Percentiles rank a stretch among this genome's conserved stretches.
Evolutionary conservation across 2,113 vertebrate species (phyloP).

Genomic region (Muscicapa adusta): DNA sequence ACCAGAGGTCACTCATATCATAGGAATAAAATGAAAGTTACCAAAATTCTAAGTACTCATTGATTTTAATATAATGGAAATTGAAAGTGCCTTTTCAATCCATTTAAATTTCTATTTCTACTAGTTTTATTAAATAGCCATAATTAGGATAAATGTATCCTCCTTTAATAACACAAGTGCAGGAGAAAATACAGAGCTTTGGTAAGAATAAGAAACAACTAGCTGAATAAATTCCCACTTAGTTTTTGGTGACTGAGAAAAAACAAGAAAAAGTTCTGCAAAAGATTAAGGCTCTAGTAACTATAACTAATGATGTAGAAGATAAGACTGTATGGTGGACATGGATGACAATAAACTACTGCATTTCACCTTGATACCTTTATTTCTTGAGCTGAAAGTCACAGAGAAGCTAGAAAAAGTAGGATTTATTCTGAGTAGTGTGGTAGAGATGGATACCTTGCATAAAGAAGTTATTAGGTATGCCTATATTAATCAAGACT

Average conservation of each 20-base stretch:
- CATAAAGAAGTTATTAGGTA: background rate
- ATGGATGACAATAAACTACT: background rate
- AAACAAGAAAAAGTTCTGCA: background rate
- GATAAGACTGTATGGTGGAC: background rate
- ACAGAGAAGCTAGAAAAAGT: background rate
- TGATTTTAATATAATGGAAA: background rate
- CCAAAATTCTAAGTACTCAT: background rate
- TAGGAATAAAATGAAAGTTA: background rate
- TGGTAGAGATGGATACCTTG: background rate
- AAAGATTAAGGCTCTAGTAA: background rate
- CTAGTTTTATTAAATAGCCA: background rate
- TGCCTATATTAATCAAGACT: background rate
- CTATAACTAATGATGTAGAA: background rate
- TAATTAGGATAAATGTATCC: background rate
- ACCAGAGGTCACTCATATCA: conserved; percentile 63
- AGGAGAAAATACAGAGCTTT: background rate
- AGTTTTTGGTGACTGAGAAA: background rate
- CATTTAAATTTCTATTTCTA: background rate
- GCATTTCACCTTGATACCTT: background rate
- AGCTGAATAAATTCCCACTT: background rate
- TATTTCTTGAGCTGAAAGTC: background rate
- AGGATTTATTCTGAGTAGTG: background rate
- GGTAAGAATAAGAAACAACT: background rate
- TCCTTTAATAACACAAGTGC: background rate
- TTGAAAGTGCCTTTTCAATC: background rate